Evolutionary conservation across 1,140 invertebrate genomes (phyloP), one percentile per base, ranked within the genome.

Genomic region (Aculops lycopersici): DNA sequence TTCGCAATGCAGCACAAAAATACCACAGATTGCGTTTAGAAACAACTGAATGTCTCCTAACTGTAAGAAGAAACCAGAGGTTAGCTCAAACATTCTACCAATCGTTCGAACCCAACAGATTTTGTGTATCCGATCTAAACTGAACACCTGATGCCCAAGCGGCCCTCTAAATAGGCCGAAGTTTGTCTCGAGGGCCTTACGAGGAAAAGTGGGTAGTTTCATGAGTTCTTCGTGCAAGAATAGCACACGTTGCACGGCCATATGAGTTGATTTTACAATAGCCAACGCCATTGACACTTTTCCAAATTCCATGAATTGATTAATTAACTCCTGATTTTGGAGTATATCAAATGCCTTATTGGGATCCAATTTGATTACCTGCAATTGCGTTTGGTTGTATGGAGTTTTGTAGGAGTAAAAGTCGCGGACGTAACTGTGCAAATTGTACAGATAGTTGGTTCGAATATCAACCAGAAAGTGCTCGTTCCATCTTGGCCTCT

Each of bases 381-480:
- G 74, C 20, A 98, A 60, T 57, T 97, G 84, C 0, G 92, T 88
- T 58, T 95, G 95, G 54, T 92, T 84, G n/a, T n/a, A n/a, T 0
- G 86, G 88, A 17, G 92, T 66, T 53, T 94, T 90, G 59, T 97
- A 98, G 57, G 95, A 97, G 56, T 98, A 98, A 55, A 86, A 81
- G 53, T 98, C 92, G 38, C 92, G 61, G 0, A 94, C 86, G 55
- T 86, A 94, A 17, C 75, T 73, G 43, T 75, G 72, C 1, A 80
- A 70, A 58, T 88, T 92, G 49, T 84, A 76, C 48, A 43, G 15
- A 45, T 71, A 64, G 88, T 83, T 80, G 46, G 88, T 94, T 65
- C 95, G 95, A 43, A 86, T 78, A 55, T 98, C 90, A 3, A 94
- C 73, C 0, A 98, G 60, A 52, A 90, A 92, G 54, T 86, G 88